A percentile compares a stretch with the other conserved stretches of the same genome.
phyloP scores from a whole-genome alignment of 2,888 invertebrate species.

The Hemicrepidius hirtus region DNA sequence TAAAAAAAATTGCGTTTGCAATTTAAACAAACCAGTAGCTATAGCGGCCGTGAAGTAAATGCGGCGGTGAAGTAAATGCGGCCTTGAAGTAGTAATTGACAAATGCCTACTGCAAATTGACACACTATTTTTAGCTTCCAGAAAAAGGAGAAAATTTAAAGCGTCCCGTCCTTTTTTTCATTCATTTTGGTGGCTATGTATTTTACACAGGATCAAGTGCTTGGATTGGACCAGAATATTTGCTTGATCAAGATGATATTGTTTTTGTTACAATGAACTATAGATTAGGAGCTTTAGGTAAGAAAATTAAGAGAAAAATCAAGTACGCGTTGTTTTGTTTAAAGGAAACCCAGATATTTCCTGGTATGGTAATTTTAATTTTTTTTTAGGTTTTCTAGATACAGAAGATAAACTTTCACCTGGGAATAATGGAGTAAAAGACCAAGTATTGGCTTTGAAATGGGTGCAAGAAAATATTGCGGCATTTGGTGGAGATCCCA shows the following conservation, averaged over 20 bases:
- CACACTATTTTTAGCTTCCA: constrained; percentile 64
- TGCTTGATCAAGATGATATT: constrained; percentile 71
- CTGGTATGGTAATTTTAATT: neutral
- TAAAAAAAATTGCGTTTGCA: no score
- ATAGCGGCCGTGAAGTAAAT: no score
- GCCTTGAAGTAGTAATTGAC: no score
- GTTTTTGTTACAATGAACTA: constrained; percentile 81
- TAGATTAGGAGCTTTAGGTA: constrained; percentile 74
- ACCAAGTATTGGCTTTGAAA: constrained; percentile 79
- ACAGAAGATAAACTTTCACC: constrained; percentile 80
- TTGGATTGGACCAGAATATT: neutral
- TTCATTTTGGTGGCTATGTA: constrained; percentile 79
- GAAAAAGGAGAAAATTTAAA: constrained; percentile 53
- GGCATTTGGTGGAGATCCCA: constrained; percentile 48
- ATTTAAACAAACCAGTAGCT: no score
- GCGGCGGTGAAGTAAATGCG: no score
- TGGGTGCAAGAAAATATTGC: constrained; percentile 81
- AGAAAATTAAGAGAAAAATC: neutral
- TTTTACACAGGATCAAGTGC: constrained; percentile 73
- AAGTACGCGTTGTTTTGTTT: no score
- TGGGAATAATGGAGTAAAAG: constrained; percentile 82
- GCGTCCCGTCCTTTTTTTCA: constrained; percentile 76
- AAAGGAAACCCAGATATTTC: no score
- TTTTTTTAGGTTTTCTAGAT: constrained; percentile 69
- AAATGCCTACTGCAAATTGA: no score